Conservation (phyloP, 2,113 vertebrate species). For the Catharus minimus region DNA sequence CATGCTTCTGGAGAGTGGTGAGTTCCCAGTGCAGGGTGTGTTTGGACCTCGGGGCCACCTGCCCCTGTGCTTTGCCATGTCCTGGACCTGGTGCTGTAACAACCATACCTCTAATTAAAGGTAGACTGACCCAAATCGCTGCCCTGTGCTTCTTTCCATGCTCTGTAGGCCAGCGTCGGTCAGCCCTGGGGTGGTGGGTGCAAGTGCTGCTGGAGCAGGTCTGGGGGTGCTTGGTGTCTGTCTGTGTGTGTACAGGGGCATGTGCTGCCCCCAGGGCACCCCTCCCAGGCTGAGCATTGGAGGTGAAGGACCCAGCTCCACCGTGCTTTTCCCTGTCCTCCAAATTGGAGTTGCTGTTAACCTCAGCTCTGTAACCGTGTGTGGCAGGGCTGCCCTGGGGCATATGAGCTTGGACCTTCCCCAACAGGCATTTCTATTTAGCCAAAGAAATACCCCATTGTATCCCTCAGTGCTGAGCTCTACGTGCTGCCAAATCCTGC, state of each 20-base stretch:
- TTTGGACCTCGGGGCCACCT: not conserved
- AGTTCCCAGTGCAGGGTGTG: not conserved
- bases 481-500: not conserved
- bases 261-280: not conserved
- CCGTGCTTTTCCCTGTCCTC: not conserved
- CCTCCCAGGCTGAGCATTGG: not conserved
- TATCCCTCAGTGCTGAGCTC: not conserved
- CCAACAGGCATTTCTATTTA: not conserved
- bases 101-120: constrained; percentile 69
- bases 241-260: not conserved
- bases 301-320: not conserved
- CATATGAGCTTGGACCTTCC: not conserved
- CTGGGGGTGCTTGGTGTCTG: constrained; percentile 1
- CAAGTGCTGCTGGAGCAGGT: constrained; percentile 15
- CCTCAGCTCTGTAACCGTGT: not conserved
- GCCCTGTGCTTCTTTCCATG: constrained; percentile 64
- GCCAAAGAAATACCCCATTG: not conserved
- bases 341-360: not conserved
- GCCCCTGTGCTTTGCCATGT: not conserved
- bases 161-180: not conserved
- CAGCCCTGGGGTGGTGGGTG: constrained; percentile 17
- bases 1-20: not conserved
- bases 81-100: constrained; percentile 45
- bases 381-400: not conserved
- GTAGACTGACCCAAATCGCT: constrained; percentile 58